These are phyloP conservation scores for Cynoglossus semilaevis DNA, from an alignment of 2,113 vertebrate genomes.

Conservation along the genomic window DNA sequence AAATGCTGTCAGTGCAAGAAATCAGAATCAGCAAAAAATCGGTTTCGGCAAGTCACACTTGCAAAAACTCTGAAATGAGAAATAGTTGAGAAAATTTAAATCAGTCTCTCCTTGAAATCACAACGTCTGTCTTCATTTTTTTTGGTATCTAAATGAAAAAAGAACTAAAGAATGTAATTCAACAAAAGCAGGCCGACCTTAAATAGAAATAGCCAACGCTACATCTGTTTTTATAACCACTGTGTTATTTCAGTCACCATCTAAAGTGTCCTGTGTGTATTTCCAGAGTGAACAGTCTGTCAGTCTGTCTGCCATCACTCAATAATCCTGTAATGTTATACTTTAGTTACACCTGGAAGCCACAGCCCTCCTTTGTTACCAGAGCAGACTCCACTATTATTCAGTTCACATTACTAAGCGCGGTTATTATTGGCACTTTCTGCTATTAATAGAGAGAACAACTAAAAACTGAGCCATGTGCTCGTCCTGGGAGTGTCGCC, in stretches of 20 bases:
- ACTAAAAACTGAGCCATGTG: conserved; percentile 71
- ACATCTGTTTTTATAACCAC: conserved; percentile 55
- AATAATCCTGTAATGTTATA: conserved; percentile 59
- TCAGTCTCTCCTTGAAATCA: no score
- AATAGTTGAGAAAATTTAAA: no score
- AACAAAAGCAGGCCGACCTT: background rate
- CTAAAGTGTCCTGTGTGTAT: conserved; percentile 52
- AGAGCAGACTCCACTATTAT: conserved; percentile 66
- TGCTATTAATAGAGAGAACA: conserved; percentile 75
- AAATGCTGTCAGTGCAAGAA: no score
- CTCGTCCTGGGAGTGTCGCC: conserved; percentile 59
- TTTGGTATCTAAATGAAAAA: background rate
- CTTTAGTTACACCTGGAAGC: conserved; percentile 29
- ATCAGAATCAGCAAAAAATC: no score
- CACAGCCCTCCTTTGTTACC: conserved; percentile 60
- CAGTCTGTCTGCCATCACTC: conserved; percentile 57
- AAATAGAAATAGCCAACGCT: background rate
- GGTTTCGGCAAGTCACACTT: no score
- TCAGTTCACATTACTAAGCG: conserved; percentile 54
- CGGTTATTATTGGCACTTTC: conserved; percentile 69
- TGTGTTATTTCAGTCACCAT: conserved; percentile 51
- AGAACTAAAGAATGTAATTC: background rate
- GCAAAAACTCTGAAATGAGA: no score
- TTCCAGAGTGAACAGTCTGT: conserved; percentile 45
- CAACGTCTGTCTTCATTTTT: no score